phyloP scores from a whole-genome alignment of 2,113 vertebrate species.

The Oryzias javanicus region DNA sequence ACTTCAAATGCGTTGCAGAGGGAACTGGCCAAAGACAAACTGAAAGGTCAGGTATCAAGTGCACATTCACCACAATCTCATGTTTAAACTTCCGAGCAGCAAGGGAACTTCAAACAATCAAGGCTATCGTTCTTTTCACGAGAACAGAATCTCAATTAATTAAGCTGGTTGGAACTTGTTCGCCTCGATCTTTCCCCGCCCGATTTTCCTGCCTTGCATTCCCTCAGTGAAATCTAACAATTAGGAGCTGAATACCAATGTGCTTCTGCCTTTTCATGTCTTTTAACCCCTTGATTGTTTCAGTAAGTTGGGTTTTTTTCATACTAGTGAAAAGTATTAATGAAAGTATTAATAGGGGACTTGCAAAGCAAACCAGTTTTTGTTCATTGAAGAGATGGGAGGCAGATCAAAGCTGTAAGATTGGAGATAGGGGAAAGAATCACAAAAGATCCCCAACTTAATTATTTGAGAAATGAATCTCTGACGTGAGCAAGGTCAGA shows the following conservation, averaged over 20 bases:
- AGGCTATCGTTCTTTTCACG: constrained; percentile 54
- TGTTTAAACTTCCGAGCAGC: constrained; percentile 67
- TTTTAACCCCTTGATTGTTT: constrained; percentile 27
- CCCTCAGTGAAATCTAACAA: constrained; percentile 59
- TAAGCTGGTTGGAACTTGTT: constrained; percentile 50
- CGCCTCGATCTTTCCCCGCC: constrained; percentile 2
- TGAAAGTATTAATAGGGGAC: constrained; percentile 14
- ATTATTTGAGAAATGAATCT: constrained; percentile 23
- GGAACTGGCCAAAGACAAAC: constrained; percentile 37
- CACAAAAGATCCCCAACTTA: background rate
- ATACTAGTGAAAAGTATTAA: background rate
- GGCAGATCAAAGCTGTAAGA: background rate
- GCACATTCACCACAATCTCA: constrained; percentile 59
- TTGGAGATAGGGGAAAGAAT: background rate
- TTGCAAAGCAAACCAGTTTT: constrained; percentile 9
- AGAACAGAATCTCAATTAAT: constrained; percentile 58
- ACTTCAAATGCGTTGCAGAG: constrained; percentile 51
- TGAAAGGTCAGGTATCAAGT: constrained; percentile 36
- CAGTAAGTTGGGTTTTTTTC: constrained; percentile 27
- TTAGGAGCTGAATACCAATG: constrained; percentile 59
- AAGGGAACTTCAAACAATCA: constrained; percentile 63
- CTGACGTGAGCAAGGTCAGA: constrained; percentile 8
- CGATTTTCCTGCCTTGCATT: constrained; percentile 9
- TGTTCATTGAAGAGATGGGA: constrained; percentile 13
- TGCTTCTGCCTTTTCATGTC: constrained; percentile 20